Evolutionary conservation across 2,888 invertebrate genomes (phyloP), one percentile per base, ranked within the genome.

Genomic region (Electrophaes corylata): DNA sequence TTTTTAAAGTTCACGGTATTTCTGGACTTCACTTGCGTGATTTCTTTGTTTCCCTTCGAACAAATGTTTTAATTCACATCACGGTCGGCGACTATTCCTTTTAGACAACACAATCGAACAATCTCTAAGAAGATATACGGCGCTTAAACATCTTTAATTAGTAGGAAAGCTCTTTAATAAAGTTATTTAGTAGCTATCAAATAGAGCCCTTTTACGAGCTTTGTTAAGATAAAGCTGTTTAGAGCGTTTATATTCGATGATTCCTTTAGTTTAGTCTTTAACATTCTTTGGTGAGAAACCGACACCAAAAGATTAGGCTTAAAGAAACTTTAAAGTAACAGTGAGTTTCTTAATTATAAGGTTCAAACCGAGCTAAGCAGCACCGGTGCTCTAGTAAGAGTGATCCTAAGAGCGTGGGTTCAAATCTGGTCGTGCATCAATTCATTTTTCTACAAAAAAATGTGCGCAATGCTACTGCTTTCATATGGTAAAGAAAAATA

Each of bases 71-170:
- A 81, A 84, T 83, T 84, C 80, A 82, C 78, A 73, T 74, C 72
- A 64, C 70, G 46, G 44, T 55, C 66, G 75, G 76, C 72, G 73
- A 73, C 75, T 84, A 83, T 84, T 81, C 79, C 72, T 75, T 76
- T 72, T 47, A 41, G 16, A 51, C 57, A 74, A 68, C 62, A 76
- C 73, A 80, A 75, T 69, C 70, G 66, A 68, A 76, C 75, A 76
- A 78, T 76, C 75, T 73, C 68, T 60, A 62, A 68, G 69, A 66
- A 78, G 76, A 78, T 73, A 72, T 66, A 75, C 73, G 71, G 75
- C 73, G 76, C 67, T 75, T 76, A 73, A 72, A 77, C 73, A 76
- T 76, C 67, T 75, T 79, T 84, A 86, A 87, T 88, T 87, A 82
- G 74, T 78, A 72, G 70, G 70, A 77, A 80, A 79, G 76, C 68